Evolutionary conservation across 2,113 vertebrate species (phyloP), one percentile per base, ranked within the genome.

Genomic region (Plotosus lineatus): DNA sequence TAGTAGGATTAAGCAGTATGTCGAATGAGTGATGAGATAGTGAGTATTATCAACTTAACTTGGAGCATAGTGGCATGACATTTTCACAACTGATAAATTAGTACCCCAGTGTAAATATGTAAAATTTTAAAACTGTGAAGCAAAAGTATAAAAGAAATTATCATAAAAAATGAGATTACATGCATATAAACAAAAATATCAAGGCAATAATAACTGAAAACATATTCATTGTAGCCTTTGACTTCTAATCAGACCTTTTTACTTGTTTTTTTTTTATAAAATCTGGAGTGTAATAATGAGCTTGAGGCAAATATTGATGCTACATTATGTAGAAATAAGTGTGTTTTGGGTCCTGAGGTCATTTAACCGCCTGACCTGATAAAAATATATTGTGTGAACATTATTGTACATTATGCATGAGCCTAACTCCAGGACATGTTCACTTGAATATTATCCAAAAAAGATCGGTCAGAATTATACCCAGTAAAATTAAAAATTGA

Each of bases 191-290:
- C n/a, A n/a, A n/a, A n/a, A n/a, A n/a, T n/a, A n/a, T n/a, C n/a
- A n/a, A n/a, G n/a, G n/a, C n/a, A n/a, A n/a, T n/a, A n/a, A n/a
- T n/a, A n/a, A n/a, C n/a, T 63, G 12, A 31, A 33, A 14, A 74
- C 7, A n/a, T n/a, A n/a, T 63, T n/a, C 33, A 26, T 6, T 51
- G 61, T 28, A 63, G 48, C 12, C 58, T 66, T 38, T 75, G 14
- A 36, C 69, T 44, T 58, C 61, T 83, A 51, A 83, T 75, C 60
- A 83, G 19, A 72, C 38, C 38, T 15, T 31, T 60, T 15, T 60
- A 8, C 11, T n/a, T 19, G 23, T 31, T 31, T 60, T 3, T 65
- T 68, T 73, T 5, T 65, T n/a, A n/a, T n/a, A n/a, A n/a, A n/a
- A n/a, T n/a, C 10, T 79, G 14, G 44, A 71, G 31, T 50, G 33